phyloP scores from a whole-genome alignment of 2,113 vertebrate genomes.

The Urocynchramus pylzowi region DNA sequence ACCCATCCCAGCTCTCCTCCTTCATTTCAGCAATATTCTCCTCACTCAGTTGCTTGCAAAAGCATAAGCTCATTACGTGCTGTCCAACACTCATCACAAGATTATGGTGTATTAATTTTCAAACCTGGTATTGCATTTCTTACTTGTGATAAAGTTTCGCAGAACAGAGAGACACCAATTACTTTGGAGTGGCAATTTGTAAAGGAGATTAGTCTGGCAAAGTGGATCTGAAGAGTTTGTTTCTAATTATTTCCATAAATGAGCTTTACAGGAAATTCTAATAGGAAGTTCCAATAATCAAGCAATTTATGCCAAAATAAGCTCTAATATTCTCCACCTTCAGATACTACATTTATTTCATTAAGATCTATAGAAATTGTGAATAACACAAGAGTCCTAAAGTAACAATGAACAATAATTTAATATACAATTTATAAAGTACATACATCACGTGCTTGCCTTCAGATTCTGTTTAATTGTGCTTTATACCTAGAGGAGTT shows the following conservation, averaged over 20 bases:
- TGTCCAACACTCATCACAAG: conserved; percentile 60
- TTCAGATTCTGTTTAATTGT: background rate
- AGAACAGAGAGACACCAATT: conserved; percentile 56
- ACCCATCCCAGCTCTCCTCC: background rate
- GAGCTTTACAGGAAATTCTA: conserved; percentile 62
- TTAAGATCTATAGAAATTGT: conserved; percentile 7
- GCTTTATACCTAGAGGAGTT: background rate
- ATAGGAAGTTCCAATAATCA: conserved; percentile 64
- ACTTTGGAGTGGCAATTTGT: conserved; percentile 66
- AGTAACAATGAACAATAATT: conserved; percentile 24
- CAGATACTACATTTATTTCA: conserved; percentile 19
- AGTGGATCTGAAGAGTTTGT: conserved; percentile 68
- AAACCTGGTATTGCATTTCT: conserved; percentile 52
- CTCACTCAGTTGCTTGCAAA: background rate
- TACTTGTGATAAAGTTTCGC: conserved; percentile 62
- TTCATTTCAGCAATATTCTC: conserved; percentile 44
- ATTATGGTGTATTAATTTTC: conserved; percentile 70
- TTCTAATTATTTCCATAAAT: conserved; percentile 75
- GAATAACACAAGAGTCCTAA: conserved; percentile 1
- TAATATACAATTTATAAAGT: background rate
- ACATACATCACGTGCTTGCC: background rate
- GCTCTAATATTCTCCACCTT: conserved; percentile 27
- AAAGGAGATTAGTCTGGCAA: conserved; percentile 71
- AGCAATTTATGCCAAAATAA: conserved; percentile 48
- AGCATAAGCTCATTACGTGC: conserved; percentile 60